phyloP scores from a whole-genome alignment of 2,113 vertebrate genomes.

The Cercopithecus mona region DNA sequence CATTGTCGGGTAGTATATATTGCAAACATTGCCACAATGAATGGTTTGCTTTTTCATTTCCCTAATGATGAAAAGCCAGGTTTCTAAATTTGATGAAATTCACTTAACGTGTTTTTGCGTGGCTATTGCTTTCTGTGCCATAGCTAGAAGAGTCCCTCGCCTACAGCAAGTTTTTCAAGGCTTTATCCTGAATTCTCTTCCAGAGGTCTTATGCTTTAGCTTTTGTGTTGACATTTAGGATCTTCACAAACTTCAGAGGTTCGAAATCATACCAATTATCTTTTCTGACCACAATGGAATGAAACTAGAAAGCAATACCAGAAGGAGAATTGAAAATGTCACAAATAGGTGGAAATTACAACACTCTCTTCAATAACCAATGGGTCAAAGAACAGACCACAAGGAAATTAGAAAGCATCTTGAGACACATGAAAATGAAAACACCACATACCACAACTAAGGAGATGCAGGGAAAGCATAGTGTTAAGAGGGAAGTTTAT shows the following conservation, averaged over 20 bases:
- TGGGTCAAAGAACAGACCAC: neutral
- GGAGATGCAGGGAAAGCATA: neutral
- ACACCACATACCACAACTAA: neutral
- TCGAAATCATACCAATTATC: no score
- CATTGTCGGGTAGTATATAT: neutral
- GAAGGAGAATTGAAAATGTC: neutral
- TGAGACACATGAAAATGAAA: neutral
- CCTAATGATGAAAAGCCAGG: neutral
- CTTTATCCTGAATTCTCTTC: neutral
- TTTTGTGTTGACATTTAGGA: neutral
- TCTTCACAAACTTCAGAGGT: neutral
- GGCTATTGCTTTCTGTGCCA: neutral
- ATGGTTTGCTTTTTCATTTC: neutral
- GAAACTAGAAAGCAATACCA: neutral
- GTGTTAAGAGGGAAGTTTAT: no score
- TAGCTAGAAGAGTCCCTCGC: neutral
- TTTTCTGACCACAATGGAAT: neutral
- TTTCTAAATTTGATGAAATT: neutral
- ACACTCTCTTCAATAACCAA: neutral
- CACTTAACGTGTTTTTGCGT: fast-evolving
- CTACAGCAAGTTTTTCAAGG: neutral
- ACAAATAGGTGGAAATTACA: neutral
- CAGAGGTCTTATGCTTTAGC: neutral
- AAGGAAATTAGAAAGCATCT: neutral
- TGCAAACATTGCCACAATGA: neutral